Conservation (phyloP, 2,113 vertebrate species). For the Craseonycteris thonglongyai region DNA sequence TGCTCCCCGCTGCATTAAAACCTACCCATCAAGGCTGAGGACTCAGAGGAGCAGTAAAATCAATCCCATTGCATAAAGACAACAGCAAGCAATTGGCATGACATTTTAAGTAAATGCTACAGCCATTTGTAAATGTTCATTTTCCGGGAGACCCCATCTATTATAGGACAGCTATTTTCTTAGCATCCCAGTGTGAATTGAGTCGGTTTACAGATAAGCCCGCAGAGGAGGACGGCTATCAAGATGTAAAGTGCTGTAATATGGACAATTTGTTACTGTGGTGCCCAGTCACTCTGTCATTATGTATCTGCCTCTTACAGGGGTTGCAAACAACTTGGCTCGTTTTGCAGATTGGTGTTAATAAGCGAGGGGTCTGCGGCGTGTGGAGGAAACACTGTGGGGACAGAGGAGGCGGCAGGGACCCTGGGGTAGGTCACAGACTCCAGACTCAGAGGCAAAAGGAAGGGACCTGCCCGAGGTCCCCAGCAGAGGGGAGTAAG, state of each 20-base stretch:
- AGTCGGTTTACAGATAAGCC: constrained; percentile 75
- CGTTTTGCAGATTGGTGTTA: neutral
- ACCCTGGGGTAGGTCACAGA: neutral
- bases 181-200: constrained; percentile 74
- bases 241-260: constrained; percentile 77
- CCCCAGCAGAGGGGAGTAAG: rapidly evolving
- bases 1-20: constrained; percentile 70
- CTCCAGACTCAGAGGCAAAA: neutral
- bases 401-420: neutral
- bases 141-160: constrained; percentile 72
- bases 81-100: constrained; percentile 74
- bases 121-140: constrained; percentile 78
- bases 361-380: neutral
- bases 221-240: constrained; percentile 68
- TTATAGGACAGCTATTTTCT: constrained; percentile 77
- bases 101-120: constrained; percentile 81
- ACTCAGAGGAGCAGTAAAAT: constrained; percentile 71
- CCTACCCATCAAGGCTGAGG: constrained; percentile 72
- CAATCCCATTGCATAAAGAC: constrained; percentile 77
- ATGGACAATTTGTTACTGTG: constrained; percentile 70
- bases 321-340: neutral
- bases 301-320: constrained; percentile 32
- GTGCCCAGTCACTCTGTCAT: constrained; percentile 50
- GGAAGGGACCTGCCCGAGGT: neutral
- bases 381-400: neutral